Percentiles rank a stretch among this genome's conserved stretches.
Evolutionary conservation across 2,797 vertebrate genomes (phyloP).

Genomic region (Acanthurus lineatus): DNA sequence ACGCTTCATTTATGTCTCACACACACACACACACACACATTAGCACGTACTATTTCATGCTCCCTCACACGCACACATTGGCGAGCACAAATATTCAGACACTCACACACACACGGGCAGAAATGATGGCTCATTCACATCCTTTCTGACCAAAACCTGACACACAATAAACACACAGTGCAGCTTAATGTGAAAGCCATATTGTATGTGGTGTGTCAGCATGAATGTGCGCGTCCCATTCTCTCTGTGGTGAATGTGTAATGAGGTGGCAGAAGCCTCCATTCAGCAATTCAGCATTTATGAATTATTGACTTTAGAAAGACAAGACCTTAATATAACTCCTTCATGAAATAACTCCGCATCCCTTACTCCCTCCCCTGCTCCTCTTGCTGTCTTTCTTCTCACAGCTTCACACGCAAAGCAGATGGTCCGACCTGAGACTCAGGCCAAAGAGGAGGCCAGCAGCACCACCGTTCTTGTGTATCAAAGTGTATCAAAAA

Average conservation of each 20-base stretch:
- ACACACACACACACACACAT: conserved; percentile 31
- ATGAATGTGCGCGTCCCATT: conserved; percentile 72
- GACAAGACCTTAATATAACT: conserved; percentile 83
- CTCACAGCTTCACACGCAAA: conserved; percentile 60
- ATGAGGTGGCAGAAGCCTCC: conserved; percentile 80
- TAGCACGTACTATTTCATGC: conserved; percentile 24
- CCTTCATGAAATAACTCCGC: conserved; percentile 67
- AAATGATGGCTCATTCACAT: conserved; percentile 74
- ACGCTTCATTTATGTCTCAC: conserved; percentile 67
- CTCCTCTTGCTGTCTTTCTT: conserved; percentile 24
- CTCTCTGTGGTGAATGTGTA: conserved; percentile 78
- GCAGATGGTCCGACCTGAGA: conserved; percentile 46
- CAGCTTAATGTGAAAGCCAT: conserved; percentile 67
- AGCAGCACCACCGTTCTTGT: neutral
- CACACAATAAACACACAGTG: conserved; percentile 43
- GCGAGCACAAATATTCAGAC: conserved; percentile 26
- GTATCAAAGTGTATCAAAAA: neutral
- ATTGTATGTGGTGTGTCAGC: conserved; percentile 71
- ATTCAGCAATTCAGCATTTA: conserved; percentile 81
- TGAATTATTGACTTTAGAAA: conserved; percentile 84
- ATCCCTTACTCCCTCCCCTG: conserved; percentile 45
- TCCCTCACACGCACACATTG: conserved; percentile 6
- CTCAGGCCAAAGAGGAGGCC: conserved; percentile 16
- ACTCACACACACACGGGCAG: conserved; percentile 24
- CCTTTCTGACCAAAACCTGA: conserved; percentile 50